phyloP scores from a whole-genome alignment of 2,113 vertebrate genomes.

The Platycercus adscitus region DNA sequence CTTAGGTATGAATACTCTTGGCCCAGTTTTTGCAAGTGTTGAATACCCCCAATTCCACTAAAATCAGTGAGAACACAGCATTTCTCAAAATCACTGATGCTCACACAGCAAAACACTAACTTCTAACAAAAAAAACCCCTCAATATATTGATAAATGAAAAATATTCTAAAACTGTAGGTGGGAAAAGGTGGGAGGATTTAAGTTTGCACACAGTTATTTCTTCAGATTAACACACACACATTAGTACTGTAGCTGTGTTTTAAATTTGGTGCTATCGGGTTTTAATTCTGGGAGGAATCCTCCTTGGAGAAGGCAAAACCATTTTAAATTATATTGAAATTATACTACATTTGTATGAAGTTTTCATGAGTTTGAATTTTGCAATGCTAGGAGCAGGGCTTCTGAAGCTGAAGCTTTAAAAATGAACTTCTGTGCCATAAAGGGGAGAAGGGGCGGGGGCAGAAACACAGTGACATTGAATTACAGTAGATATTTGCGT shows the following conservation, averaged over 20 bases:
- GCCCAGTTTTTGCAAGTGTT: neutral
- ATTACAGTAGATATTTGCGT: constrained; percentile 94
- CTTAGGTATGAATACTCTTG: constrained; percentile 24
- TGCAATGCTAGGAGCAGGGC: constrained; percentile 62
- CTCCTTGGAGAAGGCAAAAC: constrained; percentile 48
- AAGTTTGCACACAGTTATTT: neutral
- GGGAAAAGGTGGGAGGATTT: neutral
- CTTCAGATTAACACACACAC: neutral
- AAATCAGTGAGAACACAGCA: constrained; percentile 33
- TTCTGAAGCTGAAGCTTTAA: constrained; percentile 67
- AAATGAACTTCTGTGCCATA: constrained; percentile 63
- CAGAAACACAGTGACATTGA: constrained; percentile 75
- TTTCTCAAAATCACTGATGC: constrained; percentile 34
- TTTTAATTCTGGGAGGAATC: constrained; percentile 31
- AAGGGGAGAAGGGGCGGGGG: constrained; percentile 9
- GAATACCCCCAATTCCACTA: neutral
- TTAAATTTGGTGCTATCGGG: constrained; percentile 27
- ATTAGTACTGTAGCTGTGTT: constrained; percentile 31
- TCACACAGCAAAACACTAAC: constrained; percentile 70
- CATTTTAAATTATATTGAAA: constrained; percentile 1
- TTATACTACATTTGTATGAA: constrained; percentile 19
- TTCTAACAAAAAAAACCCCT: constrained; percentile 37
- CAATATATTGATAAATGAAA: constrained; percentile 55
- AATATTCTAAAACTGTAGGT: neutral
- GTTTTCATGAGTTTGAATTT: constrained; percentile 57